phyloP scores from a whole-genome alignment of 2,113 vertebrate species.

The Pagrus major region DNA sequence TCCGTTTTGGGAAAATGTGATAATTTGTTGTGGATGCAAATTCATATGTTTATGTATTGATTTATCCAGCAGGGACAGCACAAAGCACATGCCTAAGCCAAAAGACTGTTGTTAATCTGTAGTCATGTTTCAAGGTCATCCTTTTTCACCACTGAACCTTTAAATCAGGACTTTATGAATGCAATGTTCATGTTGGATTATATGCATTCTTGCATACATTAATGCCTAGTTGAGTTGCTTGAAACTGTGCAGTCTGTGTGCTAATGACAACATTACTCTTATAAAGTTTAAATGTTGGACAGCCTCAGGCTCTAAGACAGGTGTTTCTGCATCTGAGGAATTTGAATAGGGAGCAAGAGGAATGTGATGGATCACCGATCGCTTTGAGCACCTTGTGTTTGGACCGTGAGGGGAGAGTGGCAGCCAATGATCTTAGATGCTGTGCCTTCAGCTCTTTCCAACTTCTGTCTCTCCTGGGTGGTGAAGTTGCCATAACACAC shows the following conservation, averaged over 20 bases:
- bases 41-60: too few relatives aligned
- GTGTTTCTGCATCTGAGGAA: slow-evolving; percentile 14
- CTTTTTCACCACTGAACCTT: too few relatives aligned
- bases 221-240: neutral
- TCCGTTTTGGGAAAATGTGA: neutral
- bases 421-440: neutral
- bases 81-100: too few relatives aligned
- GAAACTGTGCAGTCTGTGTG: neutral
- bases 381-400: neutral
- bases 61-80: neutral
- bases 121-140: neutral
- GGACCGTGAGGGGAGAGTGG: neutral
- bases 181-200: neutral
- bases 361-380: slow-evolving; percentile 21
- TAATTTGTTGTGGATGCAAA: neutral
- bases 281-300: slow-evolving; percentile 2
- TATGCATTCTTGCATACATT: neutral
- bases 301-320: neutral
- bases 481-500: slow-evolving; percentile 4
- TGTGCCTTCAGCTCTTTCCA: neutral
- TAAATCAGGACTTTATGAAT: neutral
- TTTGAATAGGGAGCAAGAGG: neutral
- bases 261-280: slow-evolving; percentile 5
- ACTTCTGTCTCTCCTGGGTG: neutral
- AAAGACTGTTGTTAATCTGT: neutral